Percentiles rank a stretch among this genome's conserved stretches.
phyloP scores from a whole-genome alignment of 2,797 vertebrate species.

The Anguilla marmorata region DNA sequence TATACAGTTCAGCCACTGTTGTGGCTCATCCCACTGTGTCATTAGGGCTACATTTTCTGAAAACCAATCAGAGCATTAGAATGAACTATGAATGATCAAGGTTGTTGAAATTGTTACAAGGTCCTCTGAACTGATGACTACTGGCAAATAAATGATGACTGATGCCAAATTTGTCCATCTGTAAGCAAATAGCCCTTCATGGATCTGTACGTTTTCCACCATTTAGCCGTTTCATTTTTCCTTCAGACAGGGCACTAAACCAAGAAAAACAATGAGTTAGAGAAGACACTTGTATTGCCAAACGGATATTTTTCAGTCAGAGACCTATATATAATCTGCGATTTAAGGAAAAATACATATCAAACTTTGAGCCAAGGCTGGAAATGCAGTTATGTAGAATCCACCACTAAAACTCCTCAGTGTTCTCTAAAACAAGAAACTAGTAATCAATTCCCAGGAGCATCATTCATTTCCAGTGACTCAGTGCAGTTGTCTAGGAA shows the following conservation, averaged over 20 bases:
- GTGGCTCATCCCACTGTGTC: no score
- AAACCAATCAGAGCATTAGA: no score
- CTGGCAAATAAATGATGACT: neutral
- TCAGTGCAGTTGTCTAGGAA: constrained; percentile 13
- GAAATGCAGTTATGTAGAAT: neutral
- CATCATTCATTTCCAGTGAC: constrained; percentile 7
- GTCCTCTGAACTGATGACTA: neutral
- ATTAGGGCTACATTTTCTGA: no score
- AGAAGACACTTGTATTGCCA: neutral
- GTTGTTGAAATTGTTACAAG: neutral
- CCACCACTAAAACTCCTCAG: neutral
- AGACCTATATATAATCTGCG: neutral
- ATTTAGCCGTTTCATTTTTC: neutral
- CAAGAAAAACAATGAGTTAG: neutral
- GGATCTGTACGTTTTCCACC: neutral
- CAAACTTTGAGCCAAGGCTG: neutral
- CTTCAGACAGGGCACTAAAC: neutral
- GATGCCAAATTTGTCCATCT: neutral
- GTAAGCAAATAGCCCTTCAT: neutral
- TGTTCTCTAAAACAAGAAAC: neutral
- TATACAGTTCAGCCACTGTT: no score
- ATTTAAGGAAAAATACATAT: neutral
- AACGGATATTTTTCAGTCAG: neutral
- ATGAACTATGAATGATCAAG: no score
- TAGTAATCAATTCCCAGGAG: constrained; percentile 5